phyloP scores from a whole-genome alignment of 35 echinoderm and acorn worm genomes.

The Hemicentrotus pulcherrimus region DNA sequence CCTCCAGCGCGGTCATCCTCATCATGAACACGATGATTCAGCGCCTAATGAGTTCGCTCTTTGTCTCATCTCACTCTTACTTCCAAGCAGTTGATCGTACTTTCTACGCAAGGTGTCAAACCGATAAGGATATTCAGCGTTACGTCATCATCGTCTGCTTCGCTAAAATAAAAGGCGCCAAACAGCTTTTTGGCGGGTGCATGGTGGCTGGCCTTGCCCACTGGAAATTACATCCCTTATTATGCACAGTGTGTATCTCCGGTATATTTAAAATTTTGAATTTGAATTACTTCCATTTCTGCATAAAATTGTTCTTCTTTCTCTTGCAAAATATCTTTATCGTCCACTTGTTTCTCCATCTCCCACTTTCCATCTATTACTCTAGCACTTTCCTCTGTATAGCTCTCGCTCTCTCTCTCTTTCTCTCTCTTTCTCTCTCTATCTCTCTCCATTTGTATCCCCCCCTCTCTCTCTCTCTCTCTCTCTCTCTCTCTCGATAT shows the following conservation, averaged over 20 bases:
- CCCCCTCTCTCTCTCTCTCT: no score
- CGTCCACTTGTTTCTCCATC: background rate
- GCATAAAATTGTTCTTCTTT: background rate
- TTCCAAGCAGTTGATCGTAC: slow-evolving; percentile 22
- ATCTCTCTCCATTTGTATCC: no score
- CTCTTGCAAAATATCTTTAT: background rate
- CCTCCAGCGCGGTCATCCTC: background rate
- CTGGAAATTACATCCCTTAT: background rate
- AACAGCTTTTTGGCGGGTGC: background rate
- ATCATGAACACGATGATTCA: background rate
- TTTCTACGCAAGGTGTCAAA: slow-evolving; percentile 20
- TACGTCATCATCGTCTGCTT: slow-evolving; percentile 25
- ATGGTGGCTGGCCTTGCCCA: background rate
- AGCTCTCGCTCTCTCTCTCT: no score
- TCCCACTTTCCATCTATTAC: no score
- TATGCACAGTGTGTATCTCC: background rate
- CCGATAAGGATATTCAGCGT: background rate
- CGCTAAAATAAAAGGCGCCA: background rate
- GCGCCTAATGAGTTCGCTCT: background rate
- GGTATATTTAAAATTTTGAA: background rate
- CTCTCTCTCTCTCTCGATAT: no score
- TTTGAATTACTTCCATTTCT: background rate
- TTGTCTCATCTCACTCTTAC: background rate
- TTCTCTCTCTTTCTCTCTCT: no score
- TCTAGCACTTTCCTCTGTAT: no score